Conservation (phyloP, 2,888 invertebrate genomes). For the Lithophane semibrunnea region DNA sequence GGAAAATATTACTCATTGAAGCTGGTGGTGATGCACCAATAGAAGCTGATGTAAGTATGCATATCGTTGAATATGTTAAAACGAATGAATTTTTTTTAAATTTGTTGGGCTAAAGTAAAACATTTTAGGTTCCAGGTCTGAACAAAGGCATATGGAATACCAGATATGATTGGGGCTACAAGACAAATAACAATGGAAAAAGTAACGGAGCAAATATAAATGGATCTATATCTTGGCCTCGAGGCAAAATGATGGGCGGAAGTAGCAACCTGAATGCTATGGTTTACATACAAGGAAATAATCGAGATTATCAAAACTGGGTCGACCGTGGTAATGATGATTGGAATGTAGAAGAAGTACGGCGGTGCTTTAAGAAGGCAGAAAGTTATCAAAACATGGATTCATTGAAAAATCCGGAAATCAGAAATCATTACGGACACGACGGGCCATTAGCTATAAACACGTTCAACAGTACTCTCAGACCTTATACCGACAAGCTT, state of each 20-base stretch:
- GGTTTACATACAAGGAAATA: conserved; percentile 89
- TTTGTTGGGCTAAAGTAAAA: background rate
- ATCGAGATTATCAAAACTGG: conserved; percentile 89
- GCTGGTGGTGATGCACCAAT: conserved; percentile 80
- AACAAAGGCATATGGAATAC: conserved; percentile 72
- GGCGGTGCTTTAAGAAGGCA: conserved; percentile 86
- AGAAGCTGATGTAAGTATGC: conserved; percentile 42
- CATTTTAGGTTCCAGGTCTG: conserved; percentile 72
- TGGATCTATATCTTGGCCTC: conserved; percentile 85
- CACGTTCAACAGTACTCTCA: conserved; percentile 83
- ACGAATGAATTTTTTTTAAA: background rate
- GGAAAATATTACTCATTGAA: conserved; percentile 86
- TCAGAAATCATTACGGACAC: conserved; percentile 78
- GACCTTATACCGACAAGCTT: conserved; percentile 73
- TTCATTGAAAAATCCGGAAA: conserved; percentile 63
- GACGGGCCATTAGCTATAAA: conserved; percentile 86
- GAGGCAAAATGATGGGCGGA: conserved; percentile 92
- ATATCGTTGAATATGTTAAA: background rate
- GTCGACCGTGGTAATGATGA: conserved; percentile 87
- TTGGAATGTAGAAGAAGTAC: conserved; percentile 89
- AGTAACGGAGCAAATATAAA: conserved; percentile 91
- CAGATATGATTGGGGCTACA: conserved; percentile 95
- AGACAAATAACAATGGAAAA: conserved; percentile 93
- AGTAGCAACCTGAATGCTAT: conserved; percentile 90
- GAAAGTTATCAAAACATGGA: conserved; percentile 82